Percentiles rank a stretch among this genome's conserved stretches.
These are phyloP conservation scores for Clusia tigrina DNA, from an alignment of 2,888 invertebrate species.

Conservation along the genomic window DNA sequence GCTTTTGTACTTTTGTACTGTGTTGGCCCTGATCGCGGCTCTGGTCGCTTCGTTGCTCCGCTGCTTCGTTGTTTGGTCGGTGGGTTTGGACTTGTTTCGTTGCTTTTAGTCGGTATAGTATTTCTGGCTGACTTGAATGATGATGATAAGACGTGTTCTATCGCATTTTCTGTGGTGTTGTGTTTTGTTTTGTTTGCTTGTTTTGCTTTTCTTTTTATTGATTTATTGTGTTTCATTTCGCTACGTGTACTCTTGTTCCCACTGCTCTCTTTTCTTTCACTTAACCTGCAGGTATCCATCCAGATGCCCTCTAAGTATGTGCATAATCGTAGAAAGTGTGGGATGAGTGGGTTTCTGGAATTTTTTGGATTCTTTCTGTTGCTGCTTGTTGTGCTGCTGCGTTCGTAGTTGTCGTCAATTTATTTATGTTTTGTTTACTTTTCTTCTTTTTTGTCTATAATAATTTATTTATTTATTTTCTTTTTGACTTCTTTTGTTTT, in stretches of 20 bases:
- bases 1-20: slow-evolving; percentile 8
- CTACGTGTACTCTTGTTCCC: not conserved
- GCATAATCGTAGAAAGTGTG: slow-evolving; percentile 2
- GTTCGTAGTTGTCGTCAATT: slow-evolving; percentile 7
- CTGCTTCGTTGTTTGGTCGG: slow-evolving; percentile 3
- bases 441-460: not conserved
- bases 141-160: slow-evolving; percentile 30
- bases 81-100: slow-evolving; percentile 10
- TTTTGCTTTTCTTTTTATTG: slow-evolving; percentile 26
- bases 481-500: not conserved
- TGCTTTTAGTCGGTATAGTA: not conserved
- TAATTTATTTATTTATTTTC: too few relatives aligned
- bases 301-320: not conserved
- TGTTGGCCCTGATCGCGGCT: too few relatives aligned
- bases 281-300: not conserved
- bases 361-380: not conserved
- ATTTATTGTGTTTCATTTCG: slow-evolving; percentile 27
- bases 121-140: not conserved
- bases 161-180: too few relatives aligned
- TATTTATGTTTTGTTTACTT: not conserved
- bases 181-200: too few relatives aligned
- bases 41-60: too few relatives aligned
- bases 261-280: not conserved
- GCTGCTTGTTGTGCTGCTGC: not conserved
- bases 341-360: too few relatives aligned